A percentile compares a stretch with the other conserved stretches of the same genome.
Evolutionary conservation across 2,888 invertebrate species (phyloP).

Genomic region (Ectemnius lituratus): DNA sequence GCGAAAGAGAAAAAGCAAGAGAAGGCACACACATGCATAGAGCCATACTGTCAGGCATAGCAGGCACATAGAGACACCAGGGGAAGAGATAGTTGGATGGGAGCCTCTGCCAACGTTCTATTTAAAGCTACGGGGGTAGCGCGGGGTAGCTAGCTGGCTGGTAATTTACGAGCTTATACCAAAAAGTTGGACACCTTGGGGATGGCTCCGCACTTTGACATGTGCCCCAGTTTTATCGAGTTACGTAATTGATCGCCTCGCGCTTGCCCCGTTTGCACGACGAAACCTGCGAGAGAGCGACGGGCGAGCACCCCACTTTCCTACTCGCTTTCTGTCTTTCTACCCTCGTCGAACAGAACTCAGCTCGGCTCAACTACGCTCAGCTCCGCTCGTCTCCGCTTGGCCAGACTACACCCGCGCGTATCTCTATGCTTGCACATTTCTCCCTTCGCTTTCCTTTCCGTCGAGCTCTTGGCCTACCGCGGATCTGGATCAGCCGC

Average conservation of each 20-base stretch:
- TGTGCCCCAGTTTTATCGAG: conserved; percentile 75
- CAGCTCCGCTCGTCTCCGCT: conserved; percentile 15
- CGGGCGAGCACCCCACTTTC: conserved; percentile 7
- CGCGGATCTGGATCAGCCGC: neutral
- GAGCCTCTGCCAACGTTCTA: conserved; percentile 74
- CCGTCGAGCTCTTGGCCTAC: conserved; percentile 6
- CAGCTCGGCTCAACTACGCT: conserved; percentile 1
- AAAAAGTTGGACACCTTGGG: conserved; percentile 74
- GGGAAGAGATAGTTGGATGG: conserved; percentile 51
- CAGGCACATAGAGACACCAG: conserved; percentile 31
- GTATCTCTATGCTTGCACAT: conserved; percentile 16
- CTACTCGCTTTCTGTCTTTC: conserved; percentile 26
- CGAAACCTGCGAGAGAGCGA: conserved; percentile 43
- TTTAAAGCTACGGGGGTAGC: conserved; percentile 72
- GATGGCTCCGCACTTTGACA: conserved; percentile 75
- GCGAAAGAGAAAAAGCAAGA: conserved; percentile 31
- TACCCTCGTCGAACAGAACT: neutral
- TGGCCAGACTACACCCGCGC: neutral
- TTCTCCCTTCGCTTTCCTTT: conserved; percentile 14
- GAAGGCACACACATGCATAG: neutral
- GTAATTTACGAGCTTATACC: conserved; percentile 75
- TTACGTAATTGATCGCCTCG: conserved; percentile 73
- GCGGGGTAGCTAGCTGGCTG: conserved; percentile 61
- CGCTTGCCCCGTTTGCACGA: conserved; percentile 54
- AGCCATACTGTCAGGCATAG: conserved; percentile 14